A percentile compares a stretch with the other conserved stretches of the same genome.
phyloP scores from a whole-genome alignment of 2,797 vertebrate genomes.

The Melanotaenia trifasciata region DNA sequence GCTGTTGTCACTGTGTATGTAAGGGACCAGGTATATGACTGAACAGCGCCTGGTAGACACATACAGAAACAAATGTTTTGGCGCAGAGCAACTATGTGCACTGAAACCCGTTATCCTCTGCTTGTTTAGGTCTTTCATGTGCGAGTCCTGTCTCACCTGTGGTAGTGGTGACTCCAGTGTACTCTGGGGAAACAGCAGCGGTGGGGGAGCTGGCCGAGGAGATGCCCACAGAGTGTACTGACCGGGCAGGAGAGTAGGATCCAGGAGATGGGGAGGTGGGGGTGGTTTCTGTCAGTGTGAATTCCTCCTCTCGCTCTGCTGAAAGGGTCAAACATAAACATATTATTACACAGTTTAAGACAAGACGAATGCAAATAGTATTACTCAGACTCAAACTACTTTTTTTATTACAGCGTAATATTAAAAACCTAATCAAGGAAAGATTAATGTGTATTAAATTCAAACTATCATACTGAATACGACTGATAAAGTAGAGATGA shows the following conservation, averaged over 20 bases:
- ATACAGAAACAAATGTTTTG: slow-evolving; percentile 77
- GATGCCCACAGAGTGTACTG: slow-evolving; percentile 88
- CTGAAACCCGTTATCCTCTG: slow-evolving; percentile 28
- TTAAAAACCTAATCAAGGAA: background rate
- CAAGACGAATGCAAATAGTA: background rate
- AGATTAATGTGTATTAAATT: background rate
- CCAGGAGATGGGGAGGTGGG: slow-evolving; percentile 89
- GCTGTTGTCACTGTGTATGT: slow-evolving; percentile 99
- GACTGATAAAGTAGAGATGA: background rate
- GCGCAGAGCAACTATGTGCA: slow-evolving; percentile 55
- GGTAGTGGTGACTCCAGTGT: slow-evolving; percentile 84
- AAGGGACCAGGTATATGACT: slow-evolving; percentile 99
- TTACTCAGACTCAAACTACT: background rate
- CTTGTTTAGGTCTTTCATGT: slow-evolving; percentile 4
- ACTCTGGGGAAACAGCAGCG: slow-evolving; percentile 92
- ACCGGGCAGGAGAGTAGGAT: slow-evolving; percentile 92
- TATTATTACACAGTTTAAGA: background rate
- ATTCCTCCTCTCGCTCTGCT: slow-evolving; percentile 90
- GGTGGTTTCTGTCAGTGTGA: slow-evolving; percentile 86
- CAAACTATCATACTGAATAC: background rate
- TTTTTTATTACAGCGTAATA: background rate
- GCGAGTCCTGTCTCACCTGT: slow-evolving; percentile 82
- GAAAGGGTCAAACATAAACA: slow-evolving; percentile 11
- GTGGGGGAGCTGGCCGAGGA: slow-evolving; percentile 88
- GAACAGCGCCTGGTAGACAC: slow-evolving; percentile 93